These are phyloP conservation scores for Ischnus inquisitorius DNA, from an alignment of 2,888 invertebrate genomes.

Conservation along the genomic window DNA sequence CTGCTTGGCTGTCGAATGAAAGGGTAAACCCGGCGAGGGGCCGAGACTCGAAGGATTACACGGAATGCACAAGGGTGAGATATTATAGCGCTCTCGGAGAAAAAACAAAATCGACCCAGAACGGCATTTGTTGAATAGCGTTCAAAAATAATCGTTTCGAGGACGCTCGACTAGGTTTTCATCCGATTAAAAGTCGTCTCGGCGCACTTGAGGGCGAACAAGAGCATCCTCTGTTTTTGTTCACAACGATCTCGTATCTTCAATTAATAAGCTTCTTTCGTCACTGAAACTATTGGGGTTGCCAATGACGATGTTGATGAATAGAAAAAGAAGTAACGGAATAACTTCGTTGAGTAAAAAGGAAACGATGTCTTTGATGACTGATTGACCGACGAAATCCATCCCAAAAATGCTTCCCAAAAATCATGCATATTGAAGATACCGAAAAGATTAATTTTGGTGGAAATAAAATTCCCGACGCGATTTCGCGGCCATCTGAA, in stretches of 20 bases:
- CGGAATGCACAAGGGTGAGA: constrained; percentile 34
- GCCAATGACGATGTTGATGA: background rate
- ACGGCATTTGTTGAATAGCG: background rate
- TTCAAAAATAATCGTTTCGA: constrained; percentile 31
- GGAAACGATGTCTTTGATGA: background rate
- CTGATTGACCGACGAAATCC: background rate
- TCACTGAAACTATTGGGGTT: background rate
- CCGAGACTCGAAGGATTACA: constrained; percentile 49
- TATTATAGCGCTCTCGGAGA: constrained; percentile 20
- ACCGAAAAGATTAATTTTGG: too few relatives aligned
- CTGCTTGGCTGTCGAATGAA: constrained; percentile 52
- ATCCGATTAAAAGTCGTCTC: constrained; percentile 31
- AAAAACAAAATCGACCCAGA: constrained; percentile 43
- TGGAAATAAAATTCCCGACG: constrained; percentile 8
- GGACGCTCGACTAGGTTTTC: constrained; percentile 38
- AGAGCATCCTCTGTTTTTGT: background rate
- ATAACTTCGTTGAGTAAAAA: background rate
- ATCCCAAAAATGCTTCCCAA: too few relatives aligned
- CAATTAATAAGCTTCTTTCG: background rate
- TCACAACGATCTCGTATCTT: constrained; percentile 10
- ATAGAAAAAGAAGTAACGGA: background rate
- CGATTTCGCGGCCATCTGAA: constrained; percentile 17
- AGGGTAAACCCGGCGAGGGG: constrained; percentile 45
- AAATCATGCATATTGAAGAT: too few relatives aligned
- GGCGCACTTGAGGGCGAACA: background rate